Evolutionary conservation across 2,888 invertebrate species (phyloP), one percentile per base, ranked within the genome.

Genomic region (Argynnis bischoffii): DNA sequence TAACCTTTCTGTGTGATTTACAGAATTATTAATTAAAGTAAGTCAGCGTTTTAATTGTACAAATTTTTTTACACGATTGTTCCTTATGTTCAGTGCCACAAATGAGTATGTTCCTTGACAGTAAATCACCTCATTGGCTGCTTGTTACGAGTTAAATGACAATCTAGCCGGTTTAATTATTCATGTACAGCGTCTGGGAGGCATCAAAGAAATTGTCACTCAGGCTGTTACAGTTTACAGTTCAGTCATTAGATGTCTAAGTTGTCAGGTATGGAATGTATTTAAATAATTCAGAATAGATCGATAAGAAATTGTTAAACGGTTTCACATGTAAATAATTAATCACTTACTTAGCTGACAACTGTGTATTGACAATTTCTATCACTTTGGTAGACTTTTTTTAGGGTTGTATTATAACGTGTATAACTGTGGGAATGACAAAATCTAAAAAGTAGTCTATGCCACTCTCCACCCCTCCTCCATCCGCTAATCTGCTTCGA

Each of bases 131-230:
- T 57, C 51, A 59, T 65, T 65, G 65, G 47, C 59, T 59, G 59
- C 59, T 53, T 59, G 65, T 65, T 61, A 66, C 16, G 48, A 55
- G 35, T 57, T 47, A 57, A 66, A 60, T 69, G 69, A 71, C 71
- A 70, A 68, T 70, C 67, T 63, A 63, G 60, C 61, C 31, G 57
- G 54, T 57, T 71, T 64, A 60, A 70, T 70, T 72, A 70, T 72
- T 68, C 70, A 68, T 59, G 67, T 66, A 68, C 59, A 60, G 21
- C 57, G 65, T 72, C 63, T 66, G 57, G 59, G 56, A 41, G 35
- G 63, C 68, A 61, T 68, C 72, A 68, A 72, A 70, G 70, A 68
- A 63, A 64, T 64, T 70, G 65, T 61, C 56, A 54, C 56, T 60
- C 48, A n/a, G 64, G 50, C 55, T 54, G 51, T 54, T 31, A 56